Conservation (phyloP, 1,140 invertebrate genomes). For the Apis cerana region DNA sequence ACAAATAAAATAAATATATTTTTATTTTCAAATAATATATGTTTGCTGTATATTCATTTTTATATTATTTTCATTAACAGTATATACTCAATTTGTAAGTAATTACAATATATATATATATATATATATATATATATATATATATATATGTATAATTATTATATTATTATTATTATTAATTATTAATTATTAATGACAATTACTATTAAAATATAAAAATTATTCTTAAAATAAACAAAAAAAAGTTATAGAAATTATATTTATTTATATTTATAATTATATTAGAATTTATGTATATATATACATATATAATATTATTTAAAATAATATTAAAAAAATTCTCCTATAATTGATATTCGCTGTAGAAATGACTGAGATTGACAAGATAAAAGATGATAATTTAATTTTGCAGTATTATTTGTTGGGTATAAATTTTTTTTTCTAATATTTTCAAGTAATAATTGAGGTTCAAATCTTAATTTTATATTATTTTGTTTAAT, state of each 20-base stretch:
- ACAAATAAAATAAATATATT: too few species aligned
- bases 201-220: neutral
- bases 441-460: conserved; percentile 83
- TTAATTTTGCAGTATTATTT: conserved; percentile 78
- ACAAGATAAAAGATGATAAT: conserved; percentile 85
- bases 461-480: conserved; percentile 83
- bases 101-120: too few species aligned
- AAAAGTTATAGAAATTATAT: neutral
- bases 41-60: too few species aligned
- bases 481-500: conserved; percentile 54
- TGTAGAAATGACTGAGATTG: conserved; percentile 87
- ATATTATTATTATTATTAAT: neutral
- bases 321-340: conserved; percentile 81
- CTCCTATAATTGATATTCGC: conserved; percentile 87
- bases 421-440: conserved; percentile 82
- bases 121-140: too few species aligned
- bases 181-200: neutral
- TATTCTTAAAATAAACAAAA: too few species aligned
- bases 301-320: neutral
- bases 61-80: too few species aligned
- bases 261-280: too few species aligned
- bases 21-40: too few species aligned
- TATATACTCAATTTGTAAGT: neutral
- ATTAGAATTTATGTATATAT: neutral
- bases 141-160: neutral